Evolutionary conservation across 2,113 vertebrate genomes (phyloP).

Genomic region (Crotalus viridis): DNA sequence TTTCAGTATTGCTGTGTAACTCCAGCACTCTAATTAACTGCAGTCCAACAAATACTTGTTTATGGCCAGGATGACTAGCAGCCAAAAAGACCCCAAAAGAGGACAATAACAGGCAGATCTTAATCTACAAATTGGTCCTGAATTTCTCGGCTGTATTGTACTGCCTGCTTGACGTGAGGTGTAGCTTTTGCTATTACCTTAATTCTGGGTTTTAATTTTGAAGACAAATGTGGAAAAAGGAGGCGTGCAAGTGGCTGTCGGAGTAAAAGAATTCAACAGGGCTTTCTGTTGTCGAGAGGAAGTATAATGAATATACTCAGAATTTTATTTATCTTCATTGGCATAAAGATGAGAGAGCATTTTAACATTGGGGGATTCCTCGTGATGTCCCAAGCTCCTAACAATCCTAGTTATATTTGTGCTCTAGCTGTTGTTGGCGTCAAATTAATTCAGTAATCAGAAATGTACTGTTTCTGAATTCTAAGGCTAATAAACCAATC

Average conservation of each 20-base stretch:
- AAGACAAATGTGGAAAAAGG: background rate
- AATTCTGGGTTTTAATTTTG: background rate
- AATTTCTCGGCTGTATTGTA: background rate
- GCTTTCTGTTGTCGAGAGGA: background rate
- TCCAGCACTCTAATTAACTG: conserved; percentile 8
- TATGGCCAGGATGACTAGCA: background rate
- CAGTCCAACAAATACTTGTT: background rate
- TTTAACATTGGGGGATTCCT: background rate
- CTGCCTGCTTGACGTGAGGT: background rate
- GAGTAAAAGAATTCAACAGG: background rate
- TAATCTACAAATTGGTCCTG: background rate
- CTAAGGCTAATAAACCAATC: background rate
- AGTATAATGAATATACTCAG: background rate
- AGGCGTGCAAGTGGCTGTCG: too few species aligned
- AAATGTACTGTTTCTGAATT: background rate
- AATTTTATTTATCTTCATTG: background rate
- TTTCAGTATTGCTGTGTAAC: background rate
- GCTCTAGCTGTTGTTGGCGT: background rate
- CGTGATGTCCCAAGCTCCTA: background rate
- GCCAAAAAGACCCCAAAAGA: background rate
- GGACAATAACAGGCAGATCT: background rate
- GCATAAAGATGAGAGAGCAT: background rate
- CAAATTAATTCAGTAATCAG: background rate
- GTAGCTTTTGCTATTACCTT: background rate
- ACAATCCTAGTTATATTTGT: background rate